Conservation (phyloP, 2,113 vertebrate species). For the Marmota monax region DNA sequence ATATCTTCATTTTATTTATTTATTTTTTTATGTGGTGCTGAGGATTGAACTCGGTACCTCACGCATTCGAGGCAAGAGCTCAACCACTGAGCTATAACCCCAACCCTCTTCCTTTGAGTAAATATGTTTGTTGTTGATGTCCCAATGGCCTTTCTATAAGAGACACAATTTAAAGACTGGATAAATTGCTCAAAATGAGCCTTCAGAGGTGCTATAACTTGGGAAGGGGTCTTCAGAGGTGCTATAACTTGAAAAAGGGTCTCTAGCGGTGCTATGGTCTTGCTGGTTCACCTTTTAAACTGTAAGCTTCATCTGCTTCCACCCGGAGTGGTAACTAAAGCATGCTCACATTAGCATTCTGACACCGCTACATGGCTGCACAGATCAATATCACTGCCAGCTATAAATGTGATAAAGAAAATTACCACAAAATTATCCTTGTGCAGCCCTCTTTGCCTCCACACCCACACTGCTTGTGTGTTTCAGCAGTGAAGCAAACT, state of each 20-base stretch:
- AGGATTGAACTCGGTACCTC: too few species aligned
- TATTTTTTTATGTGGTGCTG: too few species aligned
- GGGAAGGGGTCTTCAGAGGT: background rate
- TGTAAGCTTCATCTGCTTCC: background rate
- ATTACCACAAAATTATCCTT: too few species aligned
- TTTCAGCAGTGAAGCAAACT: slow-evolving; percentile 20
- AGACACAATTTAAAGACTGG: background rate
- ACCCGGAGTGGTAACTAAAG: background rate
- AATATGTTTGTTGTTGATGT: background rate
- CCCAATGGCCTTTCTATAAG: background rate
- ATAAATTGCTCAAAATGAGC: background rate
- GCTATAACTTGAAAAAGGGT: background rate
- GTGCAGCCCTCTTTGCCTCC: too few species aligned
- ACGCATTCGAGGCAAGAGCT: too few species aligned
- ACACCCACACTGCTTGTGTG: background rate
- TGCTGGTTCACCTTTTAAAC: background rate
- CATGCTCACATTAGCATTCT: background rate
- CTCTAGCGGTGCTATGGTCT: background rate
- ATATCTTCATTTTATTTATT: too few species aligned
- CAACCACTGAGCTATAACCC: too few species aligned
- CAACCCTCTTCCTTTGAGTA: background rate
- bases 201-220: background rate
- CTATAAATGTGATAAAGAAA: background rate
- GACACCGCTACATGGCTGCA: background rate
- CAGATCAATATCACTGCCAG: background rate